Percentiles rank a stretch among this genome's conserved stretches.
Conservation (phyloP, 2,797 vertebrate genomes). For the Bryconaethiops microstoma region DNA sequence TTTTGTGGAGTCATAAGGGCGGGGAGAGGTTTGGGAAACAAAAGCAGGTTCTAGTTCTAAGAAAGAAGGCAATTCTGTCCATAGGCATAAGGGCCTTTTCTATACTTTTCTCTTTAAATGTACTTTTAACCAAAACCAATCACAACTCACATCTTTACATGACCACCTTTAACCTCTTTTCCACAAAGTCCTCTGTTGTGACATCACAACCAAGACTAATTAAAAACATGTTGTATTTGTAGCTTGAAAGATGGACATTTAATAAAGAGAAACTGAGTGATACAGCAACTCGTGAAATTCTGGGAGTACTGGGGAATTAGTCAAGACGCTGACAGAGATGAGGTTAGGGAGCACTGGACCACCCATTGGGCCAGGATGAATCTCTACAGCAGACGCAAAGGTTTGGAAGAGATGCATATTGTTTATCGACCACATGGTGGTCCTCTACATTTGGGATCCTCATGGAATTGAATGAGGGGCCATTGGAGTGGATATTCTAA, state of each 20-base stretch:
- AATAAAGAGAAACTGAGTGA: too few relatives aligned
- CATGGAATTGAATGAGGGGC: constrained; percentile 11
- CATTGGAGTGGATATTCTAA: constrained; percentile 2
- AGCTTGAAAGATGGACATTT: background rate
- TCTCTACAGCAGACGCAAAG: background rate
- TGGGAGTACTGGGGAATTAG: background rate
- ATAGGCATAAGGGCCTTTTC: background rate
- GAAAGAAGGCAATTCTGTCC: background rate
- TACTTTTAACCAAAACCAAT: too few relatives aligned
- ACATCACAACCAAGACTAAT: background rate
- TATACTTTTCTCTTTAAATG: background rate
- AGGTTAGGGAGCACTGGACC: background rate
- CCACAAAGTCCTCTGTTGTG: background rate
- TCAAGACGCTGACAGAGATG: background rate
- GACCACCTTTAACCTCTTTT: background rate
- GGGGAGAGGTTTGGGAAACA: background rate
- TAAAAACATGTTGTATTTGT: background rate
- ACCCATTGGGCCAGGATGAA: constrained; percentile 1
- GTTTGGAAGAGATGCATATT: background rate
- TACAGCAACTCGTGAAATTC: background rate
- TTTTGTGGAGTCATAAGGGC: background rate
- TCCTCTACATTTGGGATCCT: constrained; percentile 9
- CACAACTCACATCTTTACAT: background rate
- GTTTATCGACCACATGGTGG: constrained; percentile 26
- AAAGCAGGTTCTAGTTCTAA: background rate